Evolutionary conservation across 2,888 invertebrate genomes (phyloP).

Genomic region (Cephus rjabovi): DNA sequence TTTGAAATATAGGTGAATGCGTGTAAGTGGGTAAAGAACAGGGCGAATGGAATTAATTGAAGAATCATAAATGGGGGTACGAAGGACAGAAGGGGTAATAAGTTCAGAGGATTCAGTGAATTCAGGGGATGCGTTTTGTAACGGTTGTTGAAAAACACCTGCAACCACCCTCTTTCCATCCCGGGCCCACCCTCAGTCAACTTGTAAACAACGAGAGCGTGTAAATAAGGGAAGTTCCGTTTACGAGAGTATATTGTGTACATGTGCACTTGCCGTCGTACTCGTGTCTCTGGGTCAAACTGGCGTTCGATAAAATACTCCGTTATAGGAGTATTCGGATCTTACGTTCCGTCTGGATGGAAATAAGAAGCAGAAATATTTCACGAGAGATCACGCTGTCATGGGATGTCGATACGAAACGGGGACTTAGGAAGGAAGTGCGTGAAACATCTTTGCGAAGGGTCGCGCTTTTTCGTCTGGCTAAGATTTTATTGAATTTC

Average conservation of each 20-base stretch:
- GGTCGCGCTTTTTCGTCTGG: not conserved
- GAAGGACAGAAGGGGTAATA: not conserved
- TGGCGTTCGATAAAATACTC: conserved; percentile 42
- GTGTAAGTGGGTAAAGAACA: not conserved
- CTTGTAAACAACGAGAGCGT: conserved; percentile 24
- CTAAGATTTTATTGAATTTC: not conserved
- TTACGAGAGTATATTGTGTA: conserved; percentile 25
- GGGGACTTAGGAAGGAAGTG: not conserved
- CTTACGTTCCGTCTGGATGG: not conserved
- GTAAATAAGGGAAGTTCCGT: conserved; percentile 27
- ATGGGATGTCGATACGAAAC: not conserved
- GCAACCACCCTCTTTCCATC: not conserved
- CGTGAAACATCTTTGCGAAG: not conserved
- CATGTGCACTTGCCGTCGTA: conserved; percentile 25
- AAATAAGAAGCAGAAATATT: not conserved
- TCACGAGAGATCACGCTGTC: not conserved
- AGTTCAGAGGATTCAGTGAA: not conserved
- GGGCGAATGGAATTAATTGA: not conserved
- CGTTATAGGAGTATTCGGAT: not conserved
- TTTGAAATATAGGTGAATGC: not conserved
- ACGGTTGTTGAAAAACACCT: not conserved
- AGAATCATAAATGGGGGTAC: not conserved
- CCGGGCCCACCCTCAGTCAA: not conserved
- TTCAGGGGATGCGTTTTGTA: not conserved
- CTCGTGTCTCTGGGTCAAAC: conserved; percentile 44